Base-by-base conservation (phyloP, 2,797 vertebrate species). In the Lutjanus campechanus region DNA sequence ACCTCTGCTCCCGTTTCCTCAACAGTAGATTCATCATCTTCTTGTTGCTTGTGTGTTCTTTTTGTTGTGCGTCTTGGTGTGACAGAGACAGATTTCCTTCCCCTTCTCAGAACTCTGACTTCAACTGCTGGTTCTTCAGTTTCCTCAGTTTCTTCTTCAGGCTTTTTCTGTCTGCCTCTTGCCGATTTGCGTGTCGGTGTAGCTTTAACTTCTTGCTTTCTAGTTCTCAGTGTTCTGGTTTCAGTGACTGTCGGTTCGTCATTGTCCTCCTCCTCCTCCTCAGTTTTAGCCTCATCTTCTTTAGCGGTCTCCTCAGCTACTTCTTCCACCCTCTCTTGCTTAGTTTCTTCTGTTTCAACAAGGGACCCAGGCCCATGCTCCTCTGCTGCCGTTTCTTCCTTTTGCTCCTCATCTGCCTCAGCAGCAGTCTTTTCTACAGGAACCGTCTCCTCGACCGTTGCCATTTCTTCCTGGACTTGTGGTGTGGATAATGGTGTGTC, bases 141-240 rank as follows among this genome's bases (percentile, higher is more conserved):
- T 11, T 7, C 50, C 17, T 69, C 51, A 29, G 59, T 50, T 25
- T 61, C 60, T 11, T 63, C 25, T 43, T 36, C 77, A 19, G 58
- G 47, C 8, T 79, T 77, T 74, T 85, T 60, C 50, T 55, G 55
- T 22, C 63, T 73, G 4, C 53, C 11, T 59, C 56, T 87, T 83
- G 81, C 51, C 92, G 95, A 85, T 94, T 92, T 87, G 93, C 64
- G 95, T 90, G 94, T 95, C 89, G 96, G 95, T 56, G 93, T 87
- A 40, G 93, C 94, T 77, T 94, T 93, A 90, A 95, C 96, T 5
- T 92, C 91, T 67, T 96, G 92, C 56, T 93, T 89, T 85, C 95
- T 94, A 29, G 46, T 94, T 95, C 81, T 96, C 94, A 0, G 92
- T 96, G 82, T 94, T 96, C 90, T 95, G 94, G 53, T 70, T 77